Evolutionary conservation across 1,140 invertebrate genomes (phyloP).

Genomic region (Apis dorsata): DNA sequence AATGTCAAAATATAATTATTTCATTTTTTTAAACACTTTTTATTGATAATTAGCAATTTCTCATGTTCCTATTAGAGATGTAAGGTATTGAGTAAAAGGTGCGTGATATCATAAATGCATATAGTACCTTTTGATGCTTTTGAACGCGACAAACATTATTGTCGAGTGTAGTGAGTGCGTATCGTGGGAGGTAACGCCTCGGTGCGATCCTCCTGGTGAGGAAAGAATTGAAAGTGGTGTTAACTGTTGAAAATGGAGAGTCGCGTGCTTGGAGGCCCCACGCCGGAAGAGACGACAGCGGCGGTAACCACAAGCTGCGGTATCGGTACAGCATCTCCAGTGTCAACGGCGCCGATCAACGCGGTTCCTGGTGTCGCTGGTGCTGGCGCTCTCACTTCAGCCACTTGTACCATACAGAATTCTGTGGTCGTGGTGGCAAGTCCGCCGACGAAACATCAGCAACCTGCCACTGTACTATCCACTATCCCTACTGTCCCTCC

Average conservation of each 20-base stretch:
- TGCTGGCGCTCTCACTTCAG: slow-evolving; percentile 46
- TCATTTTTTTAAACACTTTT: background rate
- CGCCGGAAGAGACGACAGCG: slow-evolving; percentile 44
- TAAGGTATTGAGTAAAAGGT: slow-evolving; percentile 28
- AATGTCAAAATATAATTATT: background rate
- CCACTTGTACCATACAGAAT: slow-evolving; percentile 59
- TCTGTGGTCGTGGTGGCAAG: slow-evolving; percentile 68
- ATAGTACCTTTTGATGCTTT: slow-evolving; percentile 26
- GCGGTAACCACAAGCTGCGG: slow-evolving; percentile 63
- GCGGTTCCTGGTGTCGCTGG: slow-evolving; percentile 22
- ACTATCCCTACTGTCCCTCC: slow-evolving; percentile 61
- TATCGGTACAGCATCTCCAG: slow-evolving; percentile 74
- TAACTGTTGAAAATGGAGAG: slow-evolving; percentile 43
- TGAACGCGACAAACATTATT: slow-evolving; percentile 32
- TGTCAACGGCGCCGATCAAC: slow-evolving; percentile 57
- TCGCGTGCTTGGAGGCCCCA: slow-evolving; percentile 45
- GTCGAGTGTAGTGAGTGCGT: slow-evolving; percentile 46
- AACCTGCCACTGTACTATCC: slow-evolving; percentile 52
- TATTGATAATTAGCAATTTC: too few species aligned
- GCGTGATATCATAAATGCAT: slow-evolving; percentile 38
- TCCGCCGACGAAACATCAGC: slow-evolving; percentile 60
- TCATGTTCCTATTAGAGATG: background rate
- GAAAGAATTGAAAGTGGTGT: slow-evolving; percentile 4
- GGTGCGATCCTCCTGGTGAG: slow-evolving; percentile 14
- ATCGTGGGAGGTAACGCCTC: slow-evolving; percentile 35